Base-by-base conservation (phyloP, 2,888 invertebrate genomes). In the Diaphora mendica region DNA sequence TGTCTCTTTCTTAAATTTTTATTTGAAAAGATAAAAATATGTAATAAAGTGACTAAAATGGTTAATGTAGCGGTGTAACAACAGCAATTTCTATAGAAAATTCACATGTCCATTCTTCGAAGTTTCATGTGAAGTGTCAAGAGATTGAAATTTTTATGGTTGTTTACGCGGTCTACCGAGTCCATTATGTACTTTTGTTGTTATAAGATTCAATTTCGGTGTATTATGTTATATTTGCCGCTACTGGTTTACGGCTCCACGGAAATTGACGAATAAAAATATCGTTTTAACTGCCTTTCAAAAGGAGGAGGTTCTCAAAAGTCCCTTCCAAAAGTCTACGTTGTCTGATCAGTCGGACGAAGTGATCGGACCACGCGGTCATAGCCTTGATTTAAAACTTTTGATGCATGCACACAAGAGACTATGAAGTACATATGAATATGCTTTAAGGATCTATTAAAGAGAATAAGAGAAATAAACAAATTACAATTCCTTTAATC, bases 101-200 rank as follows among this genome's bases (percentile, higher is more conserved):
- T 59, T 26, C 26, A 59, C n/a, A 13, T 59, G 23, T 55, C 15
- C 68, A 64, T 62, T 75, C 44, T 67, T 67, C 67, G 73, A 51
- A 48, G 42, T 74, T 70, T 67, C 44, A 70, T 74, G 74, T 65
- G 30, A 74, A 72, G 74, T 39, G 64, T 33, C 39, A 55, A 69
- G 26, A 69, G 13, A 64, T 77, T 77, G 30, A 77, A 77, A 79
- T 79, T 82, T 82, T 82, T 82, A 82, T 79, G 74, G 59, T 71
- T 51, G 65, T 78, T 23, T 23, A n/a, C 66, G 62, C 72, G 78
- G 68, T 79, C 73, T 73, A 72, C 71, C 72, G 48, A 39, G 23
- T 68, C 64, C 39, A 78, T 68, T 72, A 39, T 55, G 64, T 20
- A 64, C 35, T 30, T 79, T 79, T 77, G 80, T 71, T 75, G 48